Percentiles rank a stretch among this genome's conserved stretches.
These are phyloP conservation scores for Varecia variegata DNA, from an alignment of 2,797 vertebrate genomes.

Conservation along the genomic window DNA sequence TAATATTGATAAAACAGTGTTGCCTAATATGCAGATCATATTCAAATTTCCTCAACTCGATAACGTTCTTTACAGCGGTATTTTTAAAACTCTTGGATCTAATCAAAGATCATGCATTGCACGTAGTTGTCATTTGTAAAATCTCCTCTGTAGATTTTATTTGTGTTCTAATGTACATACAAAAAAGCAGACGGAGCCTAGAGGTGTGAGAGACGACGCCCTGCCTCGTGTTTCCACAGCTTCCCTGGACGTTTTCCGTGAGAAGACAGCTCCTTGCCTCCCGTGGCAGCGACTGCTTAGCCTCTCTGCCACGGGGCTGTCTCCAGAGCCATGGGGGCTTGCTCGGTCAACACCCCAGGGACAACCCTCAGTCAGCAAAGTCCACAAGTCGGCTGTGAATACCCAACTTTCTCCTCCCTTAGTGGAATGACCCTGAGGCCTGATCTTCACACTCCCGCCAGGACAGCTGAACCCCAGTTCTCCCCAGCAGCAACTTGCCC, in stretches of 20 bases:
- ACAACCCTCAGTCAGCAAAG: neutral
- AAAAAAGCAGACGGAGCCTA: neutral
- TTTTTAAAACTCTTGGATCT: neutral
- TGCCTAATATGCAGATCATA: neutral
- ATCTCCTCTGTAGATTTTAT: neutral
- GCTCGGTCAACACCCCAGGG: neutral
- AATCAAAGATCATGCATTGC: neutral
- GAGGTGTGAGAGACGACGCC: neutral
- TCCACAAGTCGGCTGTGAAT: neutral
- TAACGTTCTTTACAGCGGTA: neutral
- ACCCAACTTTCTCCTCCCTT: neutral
- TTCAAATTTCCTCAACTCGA: neutral
- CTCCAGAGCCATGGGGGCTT: neutral
- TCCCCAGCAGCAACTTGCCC: neutral
- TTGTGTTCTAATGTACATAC: neutral
- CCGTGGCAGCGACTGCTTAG: neutral
- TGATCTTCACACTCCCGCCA: neutral
- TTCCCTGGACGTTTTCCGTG: fast-evolving
- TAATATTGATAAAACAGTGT: neutral
- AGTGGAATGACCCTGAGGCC: neutral
- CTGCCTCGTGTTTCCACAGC: neutral
- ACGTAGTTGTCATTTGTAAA: neutral
- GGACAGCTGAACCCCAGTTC: neutral
- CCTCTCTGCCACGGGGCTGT: neutral
- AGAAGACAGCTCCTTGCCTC: neutral